Conservation (phyloP, 1,140 invertebrate species). For the Drosophila sp. region DNA sequence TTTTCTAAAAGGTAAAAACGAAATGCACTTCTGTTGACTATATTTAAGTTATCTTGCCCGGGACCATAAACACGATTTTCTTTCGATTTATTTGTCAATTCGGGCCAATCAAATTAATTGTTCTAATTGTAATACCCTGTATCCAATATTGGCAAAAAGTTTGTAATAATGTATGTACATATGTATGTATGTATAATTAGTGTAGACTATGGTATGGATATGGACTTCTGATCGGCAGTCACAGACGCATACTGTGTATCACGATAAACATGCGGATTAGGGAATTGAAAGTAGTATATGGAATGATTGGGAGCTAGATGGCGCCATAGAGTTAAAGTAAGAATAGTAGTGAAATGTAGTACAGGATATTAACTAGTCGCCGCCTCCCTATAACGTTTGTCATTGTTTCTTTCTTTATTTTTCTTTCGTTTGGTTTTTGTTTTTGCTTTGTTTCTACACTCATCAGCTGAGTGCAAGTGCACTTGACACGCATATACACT, state of each 20-base stretch:
- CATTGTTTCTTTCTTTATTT: conserved; percentile 38
- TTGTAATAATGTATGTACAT: not conserved
- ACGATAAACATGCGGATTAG: too few relatives aligned
- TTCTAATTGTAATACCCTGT: conserved; percentile 14
- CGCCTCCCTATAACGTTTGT: not conserved
- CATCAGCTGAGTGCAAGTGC: conserved; percentile 46
- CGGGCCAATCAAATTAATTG: conserved; percentile 66
- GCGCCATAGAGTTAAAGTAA: too few relatives aligned
- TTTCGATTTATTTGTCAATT: conserved; percentile 58
- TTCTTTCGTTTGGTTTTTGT: conserved; percentile 28
- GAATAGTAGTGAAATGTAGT: not conserved
- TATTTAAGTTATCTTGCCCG: conserved; percentile 16
- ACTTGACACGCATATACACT: conserved; percentile 32
- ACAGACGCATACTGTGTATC: too few relatives aligned
- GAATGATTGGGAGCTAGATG: too few relatives aligned
- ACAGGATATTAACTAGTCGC: not conserved
- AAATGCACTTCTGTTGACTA: conserved; percentile 13
- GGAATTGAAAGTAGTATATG: too few relatives aligned
- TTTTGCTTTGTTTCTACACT: conserved; percentile 33
- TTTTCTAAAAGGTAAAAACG: conserved; percentile 38
- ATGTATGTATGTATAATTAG: too few relatives aligned
- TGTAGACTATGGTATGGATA: too few relatives aligned
- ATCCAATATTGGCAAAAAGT: not conserved
- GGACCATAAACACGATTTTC: not conserved
- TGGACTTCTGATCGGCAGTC: too few relatives aligned